Evolutionary conservation across 2,888 invertebrate species (phyloP).

Genomic region (Anorthoa munda): DNA sequence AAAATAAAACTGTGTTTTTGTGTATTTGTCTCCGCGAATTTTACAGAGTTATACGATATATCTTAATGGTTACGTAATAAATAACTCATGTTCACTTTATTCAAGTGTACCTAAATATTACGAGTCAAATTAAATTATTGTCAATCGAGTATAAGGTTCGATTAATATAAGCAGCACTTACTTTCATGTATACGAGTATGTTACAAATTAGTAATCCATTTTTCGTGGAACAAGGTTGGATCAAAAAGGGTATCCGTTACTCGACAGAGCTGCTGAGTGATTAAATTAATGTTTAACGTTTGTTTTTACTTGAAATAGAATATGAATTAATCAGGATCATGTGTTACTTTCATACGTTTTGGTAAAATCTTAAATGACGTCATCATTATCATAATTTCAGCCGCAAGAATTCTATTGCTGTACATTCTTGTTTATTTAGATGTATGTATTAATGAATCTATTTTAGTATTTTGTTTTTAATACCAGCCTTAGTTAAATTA

Average conservation of each 20-base stretch:
- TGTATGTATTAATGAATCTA: too few relatives aligned
- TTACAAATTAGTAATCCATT: constrained; percentile 28
- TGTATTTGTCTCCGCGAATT: constrained; percentile 9
- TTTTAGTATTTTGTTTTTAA: too few relatives aligned
- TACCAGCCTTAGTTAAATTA: too few relatives aligned
- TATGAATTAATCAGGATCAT: constrained; percentile 4
- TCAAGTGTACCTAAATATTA: neutral
- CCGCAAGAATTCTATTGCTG: too few relatives aligned
- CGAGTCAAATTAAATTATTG: constrained; percentile 19
- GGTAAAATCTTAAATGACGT: too few relatives aligned
- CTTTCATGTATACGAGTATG: neutral
- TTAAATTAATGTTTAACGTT: constrained; percentile 17
- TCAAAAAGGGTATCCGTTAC: constrained; percentile 32
- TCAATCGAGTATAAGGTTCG: neutral
- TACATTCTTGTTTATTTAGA: too few relatives aligned
- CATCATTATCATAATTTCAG: too few relatives aligned
- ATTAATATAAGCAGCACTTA: constrained; percentile 18
- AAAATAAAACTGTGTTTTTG: constrained; percentile 16
- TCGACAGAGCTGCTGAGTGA: constrained; percentile 1
- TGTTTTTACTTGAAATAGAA: neutral
- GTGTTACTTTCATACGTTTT: neutral
- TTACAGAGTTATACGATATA: neutral
- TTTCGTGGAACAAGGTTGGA: constrained; percentile 36
- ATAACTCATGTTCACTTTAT: constrained; percentile 6
- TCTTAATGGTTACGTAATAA: neutral